Evolutionary conservation across 53 echinoderm and acorn worm genomes (phyloP), one percentile per base, ranked within the genome.

Genomic region (Echinometra lucunter): DNA sequence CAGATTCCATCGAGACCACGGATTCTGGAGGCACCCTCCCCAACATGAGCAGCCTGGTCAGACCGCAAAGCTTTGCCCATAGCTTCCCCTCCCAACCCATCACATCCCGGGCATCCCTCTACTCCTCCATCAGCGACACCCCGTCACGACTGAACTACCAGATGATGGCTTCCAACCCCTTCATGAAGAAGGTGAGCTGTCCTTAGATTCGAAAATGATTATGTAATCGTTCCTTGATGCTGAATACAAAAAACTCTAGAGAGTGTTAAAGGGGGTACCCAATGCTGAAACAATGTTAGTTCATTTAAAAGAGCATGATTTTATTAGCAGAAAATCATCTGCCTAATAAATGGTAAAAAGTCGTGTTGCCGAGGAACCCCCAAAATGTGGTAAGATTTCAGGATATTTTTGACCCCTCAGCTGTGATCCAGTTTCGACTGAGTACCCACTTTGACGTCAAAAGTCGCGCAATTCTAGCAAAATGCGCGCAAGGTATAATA

Each of bases 41-140:
- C 40, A 98, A 96, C 94, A 95, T 97, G 57, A 85, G 90, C 4
- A 97, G 95, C 96, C 95, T 98, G 60, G 91, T 95, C 70, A 96
- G 98, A 94, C 98, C 98, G 45, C 97, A 98, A 69, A 98, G 98
- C 92, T 97, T 98, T 90, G 97, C 96, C 92, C 96, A 96, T 40
- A 95, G 89, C 97, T 98, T 97, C 95, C 97, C 96, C 25, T 55
- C 95, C 18, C 85, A 85, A 85, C 90, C 92, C 55, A 88, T 95
- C 42, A 88, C 96, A 23, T 95, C 97, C 57, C 90, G 96, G 44
- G 95, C 96, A 25, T 98, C 98, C 82, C 88, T 97, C 60, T 97
- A 98, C 94, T 97, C 97, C 18, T 93, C 97, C 91, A 91, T 97
- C 69, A 98, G 97, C 67, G 98, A 98, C 81, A 98, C 98, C 47